Base-by-base conservation (phyloP, 2,888 invertebrate species). In the Acleris laterana region DNA sequence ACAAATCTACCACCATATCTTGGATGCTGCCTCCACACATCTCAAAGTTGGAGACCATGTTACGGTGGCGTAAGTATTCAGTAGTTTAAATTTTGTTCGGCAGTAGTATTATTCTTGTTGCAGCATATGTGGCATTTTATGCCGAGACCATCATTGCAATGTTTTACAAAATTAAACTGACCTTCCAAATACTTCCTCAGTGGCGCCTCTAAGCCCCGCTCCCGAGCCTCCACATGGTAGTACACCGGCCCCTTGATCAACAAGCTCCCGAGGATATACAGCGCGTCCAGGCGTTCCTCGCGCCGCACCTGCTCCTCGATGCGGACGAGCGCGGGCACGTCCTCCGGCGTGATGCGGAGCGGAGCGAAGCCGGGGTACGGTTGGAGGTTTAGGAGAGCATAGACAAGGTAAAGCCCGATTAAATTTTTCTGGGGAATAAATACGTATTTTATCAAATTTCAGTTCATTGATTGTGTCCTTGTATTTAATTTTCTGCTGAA, bases 101-200 rank as follows among this genome's bases (percentile, higher is more conserved):
- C n/a, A n/a, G n/a, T n/a, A n/a, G n/a, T n/a, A n/a, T n/a, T n/a
- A 20, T 22, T 11, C 3, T 7, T 11, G 16, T 1, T 9, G 17
- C 19, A 57, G 7, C 20, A 25, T 25, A 5, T 25, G 25, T 25
- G 5, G 5, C 6, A 5, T 25, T 6, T 25, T 25, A 25, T 5
- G 42, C 56, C 60, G 22, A 22, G 22, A 22, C 3, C 22, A 22
- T 22, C 4, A 4, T 4, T 22, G 22, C 22, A 22, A 3, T 22
- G 0, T 22, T 4, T 22, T 22, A 22, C 22, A 22, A 22, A 22
- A 46, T 17, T n/a, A 48, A 13, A 61, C 77, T 72, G 70, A 90
- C 92, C 88, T 71, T 89, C 88, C 48, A 84, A 77, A 71, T 90
- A 87, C 64, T 90, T 91, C 63, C 81, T 80, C 0, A 84, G 66